Conservation (phyloP, 2,888 invertebrate genomes). For the Drosophila vallismaia region DNA sequence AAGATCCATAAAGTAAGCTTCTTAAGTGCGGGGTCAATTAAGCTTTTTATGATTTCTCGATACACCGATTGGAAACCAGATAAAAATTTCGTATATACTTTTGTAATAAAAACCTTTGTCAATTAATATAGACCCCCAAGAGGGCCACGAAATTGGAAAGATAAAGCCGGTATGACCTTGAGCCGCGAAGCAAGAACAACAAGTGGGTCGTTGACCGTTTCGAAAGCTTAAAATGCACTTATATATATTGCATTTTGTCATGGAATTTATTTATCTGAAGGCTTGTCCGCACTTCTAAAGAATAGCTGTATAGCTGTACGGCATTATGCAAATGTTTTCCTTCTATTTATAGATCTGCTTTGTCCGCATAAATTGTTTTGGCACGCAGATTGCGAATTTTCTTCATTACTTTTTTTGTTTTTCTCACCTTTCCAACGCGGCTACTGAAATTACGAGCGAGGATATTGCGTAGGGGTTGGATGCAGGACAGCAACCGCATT, state of each 20-base stretch:
- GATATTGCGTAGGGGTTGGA: slow-evolving; percentile 37
- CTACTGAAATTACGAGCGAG: slow-evolving; percentile 42
- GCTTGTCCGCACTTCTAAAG: background rate
- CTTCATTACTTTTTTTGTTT: background rate
- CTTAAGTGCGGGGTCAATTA: background rate
- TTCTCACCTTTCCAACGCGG: slow-evolving; percentile 51
- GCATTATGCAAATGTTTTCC: slow-evolving; percentile 56
- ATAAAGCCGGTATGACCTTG: slow-evolving; percentile 58
- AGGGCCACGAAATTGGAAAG: background rate
- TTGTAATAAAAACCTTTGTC: background rate
- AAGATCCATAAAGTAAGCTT: background rate
- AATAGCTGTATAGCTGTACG: background rate
- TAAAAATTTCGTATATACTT: background rate
- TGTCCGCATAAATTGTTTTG: slow-evolving; percentile 31
- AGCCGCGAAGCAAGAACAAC: slow-evolving; percentile 53
- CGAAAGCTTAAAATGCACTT: background rate
- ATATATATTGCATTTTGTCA: background rate
- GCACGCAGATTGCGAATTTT: slow-evolving; percentile 6
- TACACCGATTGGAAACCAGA: background rate
- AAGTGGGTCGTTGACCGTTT: slow-evolving; percentile 58
- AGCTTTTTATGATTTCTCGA: background rate
- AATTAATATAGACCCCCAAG: background rate
- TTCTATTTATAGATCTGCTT: slow-evolving; percentile 61
- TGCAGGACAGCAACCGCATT: slow-evolving; percentile 59
- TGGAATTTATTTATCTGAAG: background rate